Evolutionary conservation across 2,888 invertebrate species (phyloP).

Genomic region (Alloplasta piceator): DNA sequence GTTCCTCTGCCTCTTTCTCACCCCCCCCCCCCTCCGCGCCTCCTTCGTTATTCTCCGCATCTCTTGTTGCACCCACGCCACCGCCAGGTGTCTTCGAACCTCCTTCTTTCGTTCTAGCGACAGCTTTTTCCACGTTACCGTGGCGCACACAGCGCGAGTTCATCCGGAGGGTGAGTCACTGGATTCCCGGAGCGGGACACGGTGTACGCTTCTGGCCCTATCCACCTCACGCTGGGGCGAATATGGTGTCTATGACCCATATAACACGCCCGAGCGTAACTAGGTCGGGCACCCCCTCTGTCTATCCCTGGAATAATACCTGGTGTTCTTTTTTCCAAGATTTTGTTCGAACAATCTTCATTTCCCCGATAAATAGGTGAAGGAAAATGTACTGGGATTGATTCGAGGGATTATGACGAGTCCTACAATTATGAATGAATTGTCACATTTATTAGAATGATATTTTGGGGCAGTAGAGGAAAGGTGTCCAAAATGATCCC

Average conservation of each 20-base stretch:
- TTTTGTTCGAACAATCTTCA: neutral
- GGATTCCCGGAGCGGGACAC: conserved; percentile 52
- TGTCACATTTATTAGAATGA: no score
- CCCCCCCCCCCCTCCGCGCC: neutral
- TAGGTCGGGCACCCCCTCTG: conserved; percentile 80
- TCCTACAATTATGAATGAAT: no score
- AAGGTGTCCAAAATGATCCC: no score
- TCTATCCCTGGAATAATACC: conserved; percentile 80
- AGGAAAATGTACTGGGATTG: no score
- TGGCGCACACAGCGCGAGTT: conserved; percentile 50
- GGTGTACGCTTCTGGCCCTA: conserved; percentile 3
- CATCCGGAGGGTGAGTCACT: conserved; percentile 63
- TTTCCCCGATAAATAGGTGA: no score
- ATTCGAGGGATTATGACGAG: no score
- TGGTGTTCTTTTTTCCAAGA: conserved; percentile 73
- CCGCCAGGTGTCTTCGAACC: conserved; percentile 14
- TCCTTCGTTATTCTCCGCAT: no score
- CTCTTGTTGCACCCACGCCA: no score
- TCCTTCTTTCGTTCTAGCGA: neutral
- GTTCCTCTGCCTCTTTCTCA: neutral
- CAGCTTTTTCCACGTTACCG: conserved; percentile 41
- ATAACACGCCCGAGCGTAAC: conserved; percentile 81
- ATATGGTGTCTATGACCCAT: conserved; percentile 82
- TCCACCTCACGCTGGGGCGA: conserved; percentile 58
- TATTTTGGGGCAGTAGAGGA: no score